A percentile compares a stretch with the other conserved stretches of the same genome.
These are phyloP conservation scores for Indri indri DNA, from an alignment of 2,113 vertebrate species.

Conservation along the genomic window DNA sequence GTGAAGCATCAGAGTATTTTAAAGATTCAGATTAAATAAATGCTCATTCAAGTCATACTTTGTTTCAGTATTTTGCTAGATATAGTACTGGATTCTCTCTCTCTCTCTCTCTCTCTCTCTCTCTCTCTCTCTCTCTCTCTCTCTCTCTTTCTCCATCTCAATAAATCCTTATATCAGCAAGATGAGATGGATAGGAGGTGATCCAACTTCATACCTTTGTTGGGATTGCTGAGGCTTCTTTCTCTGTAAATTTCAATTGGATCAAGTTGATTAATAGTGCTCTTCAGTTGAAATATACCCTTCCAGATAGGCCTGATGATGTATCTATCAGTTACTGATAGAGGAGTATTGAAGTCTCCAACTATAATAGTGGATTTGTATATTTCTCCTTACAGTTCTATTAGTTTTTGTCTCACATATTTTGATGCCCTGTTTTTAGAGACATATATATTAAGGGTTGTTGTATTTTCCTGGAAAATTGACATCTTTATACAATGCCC, in stretches of 20 bases:
- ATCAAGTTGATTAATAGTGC: background rate
- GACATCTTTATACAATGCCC: background rate
- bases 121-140: accelerated
- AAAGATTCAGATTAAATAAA: background rate
- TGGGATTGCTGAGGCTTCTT: background rate
- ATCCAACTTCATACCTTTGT: background rate
- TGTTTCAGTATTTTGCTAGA: background rate
- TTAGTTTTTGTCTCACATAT: background rate
- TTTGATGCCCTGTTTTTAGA: background rate
- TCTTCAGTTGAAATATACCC: background rate
- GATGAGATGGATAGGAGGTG: background rate
- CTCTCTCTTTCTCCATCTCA: background rate
- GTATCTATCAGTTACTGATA: background rate
- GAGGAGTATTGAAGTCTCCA: background rate
- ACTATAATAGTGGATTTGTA: background rate
- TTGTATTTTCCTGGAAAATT: background rate
- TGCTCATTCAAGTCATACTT: background rate
- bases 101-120: background rate
- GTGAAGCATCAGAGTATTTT: background rate
- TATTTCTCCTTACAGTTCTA: background rate
- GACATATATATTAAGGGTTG: background rate
- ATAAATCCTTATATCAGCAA: background rate
- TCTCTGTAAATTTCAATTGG: background rate
- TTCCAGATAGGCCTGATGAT: background rate
- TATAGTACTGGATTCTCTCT: background rate